Conservation (phyloP, 2,888 invertebrate species). For the Cerastis leucographa region DNA sequence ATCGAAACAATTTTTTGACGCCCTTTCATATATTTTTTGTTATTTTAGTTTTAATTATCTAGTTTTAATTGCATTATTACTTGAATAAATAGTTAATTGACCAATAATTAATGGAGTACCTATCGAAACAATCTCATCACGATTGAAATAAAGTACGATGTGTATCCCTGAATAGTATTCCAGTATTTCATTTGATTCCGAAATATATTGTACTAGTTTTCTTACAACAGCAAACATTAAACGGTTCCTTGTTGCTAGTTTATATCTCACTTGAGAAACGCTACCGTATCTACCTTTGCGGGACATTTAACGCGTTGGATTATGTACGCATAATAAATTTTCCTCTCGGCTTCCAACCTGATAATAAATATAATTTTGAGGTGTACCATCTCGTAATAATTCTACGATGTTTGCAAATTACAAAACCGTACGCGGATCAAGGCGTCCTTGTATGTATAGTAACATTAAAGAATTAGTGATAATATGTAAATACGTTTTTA, state of each 20-base stretch:
- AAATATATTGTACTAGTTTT: not conserved
- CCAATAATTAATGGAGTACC: too few relatives aligned
- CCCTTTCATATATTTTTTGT: too few relatives aligned
- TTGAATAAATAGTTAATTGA: too few relatives aligned
- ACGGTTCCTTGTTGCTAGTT: conserved; percentile 32
- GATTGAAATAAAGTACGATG: not conserved
- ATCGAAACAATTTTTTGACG: not conserved
- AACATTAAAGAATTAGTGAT: not conserved
- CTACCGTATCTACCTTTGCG: conserved; percentile 57
- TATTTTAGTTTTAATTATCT: too few relatives aligned
- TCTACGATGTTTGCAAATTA: conserved; percentile 31
- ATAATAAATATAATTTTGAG: conserved; percentile 60
- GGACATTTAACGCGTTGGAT: conserved; percentile 56
- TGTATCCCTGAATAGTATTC: not conserved
- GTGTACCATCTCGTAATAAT: conserved; percentile 30
- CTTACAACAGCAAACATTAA: conserved; percentile 17
- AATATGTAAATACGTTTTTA: not conserved
- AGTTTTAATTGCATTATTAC: too few relatives aligned
- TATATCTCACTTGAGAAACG: conserved; percentile 41
- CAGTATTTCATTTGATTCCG: not conserved
- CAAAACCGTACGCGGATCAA: conserved; percentile 17
- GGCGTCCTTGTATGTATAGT: not conserved
- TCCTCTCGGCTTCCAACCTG: conserved; percentile 40
- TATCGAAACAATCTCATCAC: too few relatives aligned
- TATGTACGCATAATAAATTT: conserved; percentile 60